Conservation (phyloP, 2,888 invertebrate species). For the Nemoura dubitans region DNA sequence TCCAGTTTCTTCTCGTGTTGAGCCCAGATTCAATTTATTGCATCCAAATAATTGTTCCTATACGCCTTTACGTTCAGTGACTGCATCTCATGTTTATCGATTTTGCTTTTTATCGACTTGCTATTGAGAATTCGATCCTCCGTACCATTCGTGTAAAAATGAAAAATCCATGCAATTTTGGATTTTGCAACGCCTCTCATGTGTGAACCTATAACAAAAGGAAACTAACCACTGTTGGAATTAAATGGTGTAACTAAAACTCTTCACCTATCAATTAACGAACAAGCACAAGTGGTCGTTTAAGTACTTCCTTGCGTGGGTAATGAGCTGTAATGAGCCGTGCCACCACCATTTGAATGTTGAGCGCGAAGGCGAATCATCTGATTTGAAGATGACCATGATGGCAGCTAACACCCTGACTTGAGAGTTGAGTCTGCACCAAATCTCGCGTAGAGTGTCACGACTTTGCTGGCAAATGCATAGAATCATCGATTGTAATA, state of each 20-base stretch:
- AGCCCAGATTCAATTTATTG: background rate
- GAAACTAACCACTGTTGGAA: background rate
- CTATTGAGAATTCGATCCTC: background rate
- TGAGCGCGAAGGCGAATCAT: background rate
- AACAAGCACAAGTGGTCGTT: background rate
- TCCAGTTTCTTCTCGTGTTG: background rate
- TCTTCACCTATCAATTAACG: background rate
- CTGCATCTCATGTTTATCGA: background rate
- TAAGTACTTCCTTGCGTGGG: background rate
- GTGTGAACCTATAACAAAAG: background rate
- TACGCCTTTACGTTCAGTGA: background rate
- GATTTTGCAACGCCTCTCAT: too few relatives aligned
- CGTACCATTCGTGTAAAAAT: too few relatives aligned
- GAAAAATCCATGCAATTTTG: too few relatives aligned
- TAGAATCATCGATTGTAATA: background rate
- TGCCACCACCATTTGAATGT: background rate
- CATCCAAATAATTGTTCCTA: too few relatives aligned
- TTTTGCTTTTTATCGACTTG: background rate
- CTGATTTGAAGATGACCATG: background rate
- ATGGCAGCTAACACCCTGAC: background rate
- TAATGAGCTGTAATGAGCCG: background rate
- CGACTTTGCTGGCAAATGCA: constrained; percentile 2
- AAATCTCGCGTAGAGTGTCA: background rate
- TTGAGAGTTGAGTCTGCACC: background rate
- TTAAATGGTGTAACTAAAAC: too few relatives aligned